Conservation (phyloP, 2,888 invertebrate genomes). For the Scrobipalpa atriplicella region DNA sequence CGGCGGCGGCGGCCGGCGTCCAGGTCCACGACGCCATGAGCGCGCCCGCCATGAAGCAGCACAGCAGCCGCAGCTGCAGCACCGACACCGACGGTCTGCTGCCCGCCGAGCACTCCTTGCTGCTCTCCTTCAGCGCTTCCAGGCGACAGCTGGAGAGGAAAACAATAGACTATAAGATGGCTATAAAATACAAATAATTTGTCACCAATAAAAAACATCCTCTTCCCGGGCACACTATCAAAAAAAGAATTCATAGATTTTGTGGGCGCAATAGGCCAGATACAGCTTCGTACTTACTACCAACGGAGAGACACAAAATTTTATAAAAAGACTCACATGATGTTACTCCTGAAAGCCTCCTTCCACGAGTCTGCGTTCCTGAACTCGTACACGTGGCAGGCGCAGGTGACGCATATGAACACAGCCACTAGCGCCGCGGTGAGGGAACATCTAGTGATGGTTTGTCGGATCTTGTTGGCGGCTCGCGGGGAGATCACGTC, state of each 20-base stretch:
- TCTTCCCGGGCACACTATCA: too few relatives aligned
- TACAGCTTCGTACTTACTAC: too few relatives aligned
- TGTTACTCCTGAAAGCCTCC: constrained; percentile 88
- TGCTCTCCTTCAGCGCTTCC: constrained; percentile 54
- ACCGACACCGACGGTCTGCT: constrained; percentile 91
- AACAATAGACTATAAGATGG: neutral
- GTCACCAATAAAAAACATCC: too few relatives aligned
- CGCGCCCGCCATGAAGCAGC: constrained; percentile 92
- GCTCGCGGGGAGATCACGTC: constrained; percentile 93
- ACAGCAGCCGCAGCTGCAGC: constrained; percentile 90
- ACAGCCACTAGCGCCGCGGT: constrained; percentile 90
- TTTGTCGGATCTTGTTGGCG: constrained; percentile 92
- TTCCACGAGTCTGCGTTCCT: constrained; percentile 89
- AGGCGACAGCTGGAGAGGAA: constrained; percentile 60
- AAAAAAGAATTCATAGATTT: too few relatives aligned
- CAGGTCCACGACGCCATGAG: constrained; percentile 97
- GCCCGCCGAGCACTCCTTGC: constrained; percentile 84
- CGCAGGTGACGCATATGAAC: constrained; percentile 90
- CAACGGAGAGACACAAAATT: too few relatives aligned
- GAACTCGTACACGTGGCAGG: constrained; percentile 93
- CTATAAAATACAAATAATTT: too few relatives aligned
- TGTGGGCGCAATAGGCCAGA: too few relatives aligned
- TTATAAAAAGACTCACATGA: constrained; percentile 89
- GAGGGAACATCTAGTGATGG: constrained; percentile 92
- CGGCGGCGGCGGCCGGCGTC: constrained; percentile 92